Base-by-base conservation (phyloP, 2,113 vertebrate genomes). In the Brachirus orientalis region DNA sequence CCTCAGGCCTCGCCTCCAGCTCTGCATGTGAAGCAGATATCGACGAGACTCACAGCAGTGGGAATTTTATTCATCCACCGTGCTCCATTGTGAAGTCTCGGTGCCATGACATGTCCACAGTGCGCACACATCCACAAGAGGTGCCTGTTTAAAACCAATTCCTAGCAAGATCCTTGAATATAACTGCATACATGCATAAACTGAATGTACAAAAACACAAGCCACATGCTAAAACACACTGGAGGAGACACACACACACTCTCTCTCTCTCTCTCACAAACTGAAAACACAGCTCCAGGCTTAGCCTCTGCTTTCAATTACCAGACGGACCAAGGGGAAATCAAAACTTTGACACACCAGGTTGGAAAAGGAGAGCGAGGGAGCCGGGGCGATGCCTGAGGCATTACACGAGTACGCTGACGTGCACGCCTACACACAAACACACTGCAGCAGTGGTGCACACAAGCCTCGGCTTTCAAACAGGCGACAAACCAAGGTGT, bases 301-400 rank as follows among this genome's bases (percentile, higher is more conserved):
- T 82, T 69, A 58, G 80, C 79, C 82, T 72, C 78, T 83, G 83
- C 81, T 88, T 88, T 90, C 86, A 90, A 91, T 90, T 91, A 91
- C 82, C 80, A 84, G 77, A 61, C 52, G 28, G 80, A 14, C 85
- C 88, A 48, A 82, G 78, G 89, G 89, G 88, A 89, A 90, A 91
- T 91, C 88, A 87, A 87, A 89, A 85, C 67, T 84, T 69, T 90
- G 83, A 88, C 86, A 86, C 69, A 80, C 70, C 75, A 28, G 77
- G 85, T 83, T 89, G 83, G 70, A 41, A 79, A 77, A 80, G 71
- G 72, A 86, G 85, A 83, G 77, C 69, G 43, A 38, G 58, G 69
- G 75, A 83, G 65, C 57, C 68, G 69, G 77, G n/a, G 82, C 56
- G 37, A 72, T 47, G 82, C 85, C 78, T 64, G 79, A 82, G 83